Evolutionary conservation across 2,113 vertebrate genomes (phyloP), one percentile per base, ranked within the genome.

Genomic region (Neolamprologus toae): DNA sequence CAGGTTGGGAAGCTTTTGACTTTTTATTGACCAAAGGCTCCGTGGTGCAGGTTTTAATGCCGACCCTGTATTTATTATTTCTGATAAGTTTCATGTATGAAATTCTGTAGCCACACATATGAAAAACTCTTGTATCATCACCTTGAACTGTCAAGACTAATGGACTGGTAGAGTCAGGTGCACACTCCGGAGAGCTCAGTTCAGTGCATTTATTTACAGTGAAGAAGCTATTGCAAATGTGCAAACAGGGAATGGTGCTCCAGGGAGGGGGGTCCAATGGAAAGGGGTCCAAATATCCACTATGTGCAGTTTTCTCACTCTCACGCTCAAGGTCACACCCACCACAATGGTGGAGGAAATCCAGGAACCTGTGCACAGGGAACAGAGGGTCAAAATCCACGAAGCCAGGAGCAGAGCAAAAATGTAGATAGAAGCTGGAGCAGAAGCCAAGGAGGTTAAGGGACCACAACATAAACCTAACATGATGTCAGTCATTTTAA

Each of bases 31-130:
- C 35, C 63, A 68, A 40, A 68, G 1, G n/a, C 4, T 68, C 35
- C 2, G 0, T 14, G 35, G 63, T 42, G 35, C 63, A 40, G 12
- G 0, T 68, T 68, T 40, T 21, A 68, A 5, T 37, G 61, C 33
- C 1, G 2, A 33, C 59, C 28, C 9, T 63, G 17, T 66, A 1
- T 63, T 63, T 35, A 63, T 63, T 63, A 35, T 35, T 63, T 6
- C 17, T 3, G 59, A 4, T 35, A 35, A 35, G 61, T 66, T 66
- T 1, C 61, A 37, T 66, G 19, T 37, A 37, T 66, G 17, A 66
- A 66, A 66, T 66, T 66, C 61, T 66, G 61, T 2, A 66, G 61
- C 61, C 10, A n/a, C 61, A 66, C 17, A 66, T 66, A n/a, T 66
- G 61, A 66, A 68, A 68, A 68, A 21, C 11, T 40, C 63, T 68